These are phyloP conservation scores for Spodoptera littoralis DNA, from an alignment of 2,888 invertebrate genomes.

Conservation along the genomic window DNA sequence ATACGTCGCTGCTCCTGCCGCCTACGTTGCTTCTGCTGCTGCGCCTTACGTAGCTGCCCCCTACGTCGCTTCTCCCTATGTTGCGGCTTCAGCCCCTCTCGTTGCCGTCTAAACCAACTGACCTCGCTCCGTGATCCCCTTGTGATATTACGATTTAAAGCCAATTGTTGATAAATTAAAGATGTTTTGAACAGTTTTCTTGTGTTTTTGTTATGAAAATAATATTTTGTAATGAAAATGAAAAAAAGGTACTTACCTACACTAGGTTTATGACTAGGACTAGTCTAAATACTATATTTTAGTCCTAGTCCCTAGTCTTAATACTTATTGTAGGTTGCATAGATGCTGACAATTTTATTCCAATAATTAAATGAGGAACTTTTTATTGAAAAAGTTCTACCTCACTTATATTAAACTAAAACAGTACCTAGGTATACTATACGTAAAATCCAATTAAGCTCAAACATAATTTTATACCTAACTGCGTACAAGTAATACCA, in stretches of 20 bases:
- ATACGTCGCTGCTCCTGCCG: constrained; percentile 81
- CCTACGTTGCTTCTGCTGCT: constrained; percentile 73
- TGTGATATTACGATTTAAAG: constrained; percentile 14
- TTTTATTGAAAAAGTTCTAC: too few species aligned
- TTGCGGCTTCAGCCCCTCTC: constrained; percentile 53
- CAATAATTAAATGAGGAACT: too few species aligned
- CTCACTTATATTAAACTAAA: too few species aligned
- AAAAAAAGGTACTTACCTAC: too few species aligned
- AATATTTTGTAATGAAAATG: too few species aligned
- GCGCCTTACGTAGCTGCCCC: constrained; percentile 67
- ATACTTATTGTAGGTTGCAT: too few species aligned
- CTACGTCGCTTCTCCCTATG: constrained; percentile 57
- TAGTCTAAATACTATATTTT: too few species aligned
- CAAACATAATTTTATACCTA: constrained; percentile 6
- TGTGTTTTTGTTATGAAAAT: neutral
- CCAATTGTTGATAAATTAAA: constrained; percentile 38
- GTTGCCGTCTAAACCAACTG: constrained; percentile 57
- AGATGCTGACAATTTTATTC: too few species aligned
- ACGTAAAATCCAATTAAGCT: constrained; percentile 11
- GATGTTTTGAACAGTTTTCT: constrained; percentile 35
- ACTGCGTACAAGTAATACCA: constrained; percentile 3
- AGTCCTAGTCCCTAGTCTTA: too few species aligned
- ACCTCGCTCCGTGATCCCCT: constrained; percentile 10
- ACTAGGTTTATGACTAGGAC: too few species aligned
- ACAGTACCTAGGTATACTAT: neutral